Evolutionary conservation across 2,797 vertebrate genomes (phyloP).

Genomic region (Momotus momota): DNA sequence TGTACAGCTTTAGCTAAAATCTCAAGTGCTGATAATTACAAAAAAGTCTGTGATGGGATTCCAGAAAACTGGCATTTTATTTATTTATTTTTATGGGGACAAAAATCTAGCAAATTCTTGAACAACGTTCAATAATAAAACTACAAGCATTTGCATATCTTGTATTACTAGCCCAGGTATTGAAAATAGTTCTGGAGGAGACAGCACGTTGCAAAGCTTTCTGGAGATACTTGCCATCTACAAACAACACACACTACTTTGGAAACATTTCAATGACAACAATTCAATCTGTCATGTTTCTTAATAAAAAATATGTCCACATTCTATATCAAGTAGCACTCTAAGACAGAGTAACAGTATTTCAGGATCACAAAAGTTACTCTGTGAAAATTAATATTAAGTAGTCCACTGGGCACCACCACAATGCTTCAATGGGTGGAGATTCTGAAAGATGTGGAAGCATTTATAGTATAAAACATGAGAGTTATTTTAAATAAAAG

Average conservation of each 20-base stretch:
- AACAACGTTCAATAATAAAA: not conserved
- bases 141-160: not conserved
- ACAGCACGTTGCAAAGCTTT: not conserved
- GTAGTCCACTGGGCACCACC: not conserved
- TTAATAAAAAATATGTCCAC: not conserved
- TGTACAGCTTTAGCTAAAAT: slow-evolving; percentile 74
- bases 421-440: not conserved
- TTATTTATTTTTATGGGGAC: slow-evolving; percentile 23
- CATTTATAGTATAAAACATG: not conserved
- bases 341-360: not conserved
- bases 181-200: not conserved
- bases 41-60: slow-evolving; percentile 65
- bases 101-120: not conserved
- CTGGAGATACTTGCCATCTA: not conserved
- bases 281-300: not conserved
- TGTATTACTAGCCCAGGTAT: not conserved
- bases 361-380: not conserved
- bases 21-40: slow-evolving; percentile 76
- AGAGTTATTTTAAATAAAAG: not conserved
- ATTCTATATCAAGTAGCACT: not conserved
- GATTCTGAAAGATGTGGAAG: not conserved
- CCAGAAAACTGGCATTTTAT: slow-evolving; percentile 49
- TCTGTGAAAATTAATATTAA: not conserved
- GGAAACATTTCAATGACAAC: not conserved
- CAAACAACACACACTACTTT: not conserved